Evolutionary conservation across 2,797 vertebrate species (phyloP), one percentile per base, ranked within the genome.

Genomic region (Crenichthys baileyi): DNA sequence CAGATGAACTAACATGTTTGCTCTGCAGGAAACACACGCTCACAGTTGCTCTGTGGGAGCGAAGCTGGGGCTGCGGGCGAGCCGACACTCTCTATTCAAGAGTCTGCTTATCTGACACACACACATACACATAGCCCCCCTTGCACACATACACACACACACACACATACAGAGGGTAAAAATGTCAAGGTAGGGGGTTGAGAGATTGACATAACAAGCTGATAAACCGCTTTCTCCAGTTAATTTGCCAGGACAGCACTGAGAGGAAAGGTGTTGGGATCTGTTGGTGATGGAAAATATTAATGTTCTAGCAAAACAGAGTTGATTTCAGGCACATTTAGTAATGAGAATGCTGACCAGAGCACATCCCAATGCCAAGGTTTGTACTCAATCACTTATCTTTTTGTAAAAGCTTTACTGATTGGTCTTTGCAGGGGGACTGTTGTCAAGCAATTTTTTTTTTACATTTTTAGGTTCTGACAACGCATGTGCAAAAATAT

Each of bases 1-100:
- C 92, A 95, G 93, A 94, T 89, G 85, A 87, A 89, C 91, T 85
- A 91, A 93, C 93, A 93, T 93, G 93, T 93, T 93, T 93, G 90
- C 92, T 85, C 91, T 86, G 91, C 82, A 24, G 93, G 93, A 91
- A 90, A 85, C 63, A 44, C 79, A 50, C 83, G 61, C 88, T 86
- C 88, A 84, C 81, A 83, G 79, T 87, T 86, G 86, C 88, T 92
- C 89, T 86, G 72, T 56, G 77, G 88, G 85, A 84, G 89, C 41
- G 16, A 88, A 89, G 82, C 76, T 36, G 75, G 81, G 78, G 61
- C 88, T 77, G 79, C 65, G 75, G 76, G 80, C 53, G 82, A 84
- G 78, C 82, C 53, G 78, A 72, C 87, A 75, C 80, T 86, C 71
- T 87, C 90, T 77, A 70, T 84, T 87, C 70, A 85, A 77, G 75